These are phyloP conservation scores for Macrobrachium nipponense DNA, from an alignment of 1,140 invertebrate genomes.

Conservation along the genomic window DNA sequence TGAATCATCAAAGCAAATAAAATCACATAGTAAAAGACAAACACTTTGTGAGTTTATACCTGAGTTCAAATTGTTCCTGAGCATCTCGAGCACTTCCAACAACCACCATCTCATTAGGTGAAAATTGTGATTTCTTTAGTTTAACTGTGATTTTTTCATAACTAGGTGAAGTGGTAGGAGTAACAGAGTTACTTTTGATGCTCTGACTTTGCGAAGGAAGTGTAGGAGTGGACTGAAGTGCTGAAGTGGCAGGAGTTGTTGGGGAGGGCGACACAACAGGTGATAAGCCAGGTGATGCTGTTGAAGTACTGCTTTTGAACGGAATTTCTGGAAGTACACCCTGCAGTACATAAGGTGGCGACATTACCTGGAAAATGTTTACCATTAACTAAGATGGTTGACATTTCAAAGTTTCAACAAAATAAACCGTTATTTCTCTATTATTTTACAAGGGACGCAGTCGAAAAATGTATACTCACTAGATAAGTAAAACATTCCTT, in stretches of 20 bases:
- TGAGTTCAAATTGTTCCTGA: slow-evolving; percentile 50
- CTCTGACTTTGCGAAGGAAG: not conserved
- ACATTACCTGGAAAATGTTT: too few species aligned
- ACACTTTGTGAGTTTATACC: slow-evolving; percentile 2
- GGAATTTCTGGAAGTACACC: too few species aligned
- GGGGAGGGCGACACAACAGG: slow-evolving; percentile 14
- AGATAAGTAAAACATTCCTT: too few species aligned
- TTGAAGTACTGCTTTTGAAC: too few species aligned
- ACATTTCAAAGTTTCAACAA: not conserved
- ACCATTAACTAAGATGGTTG: not conserved
- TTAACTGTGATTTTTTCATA: slow-evolving; percentile 62
- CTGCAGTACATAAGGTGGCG: too few species aligned
- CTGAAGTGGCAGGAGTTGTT: slow-evolving; percentile 4
- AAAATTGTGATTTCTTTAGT: slow-evolving; percentile 61
- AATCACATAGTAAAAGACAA: not conserved
- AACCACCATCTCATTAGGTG: slow-evolving; percentile 63
- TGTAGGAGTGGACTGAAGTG: slow-evolving; percentile 2
- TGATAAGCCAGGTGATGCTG: not conserved
- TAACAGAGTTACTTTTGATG: not conserved
- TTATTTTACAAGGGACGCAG: too few species aligned
- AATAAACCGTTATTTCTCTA: too few species aligned
- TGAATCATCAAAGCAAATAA: too few species aligned
- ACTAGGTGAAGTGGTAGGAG: not conserved
- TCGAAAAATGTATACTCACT: too few species aligned
- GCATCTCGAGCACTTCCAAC: slow-evolving; percentile 61